Evolutionary conservation across 35 echinoderm and acorn worm genomes (phyloP), one percentile per base, ranked within the genome.

Genomic region (Chiridota heheva): DNA sequence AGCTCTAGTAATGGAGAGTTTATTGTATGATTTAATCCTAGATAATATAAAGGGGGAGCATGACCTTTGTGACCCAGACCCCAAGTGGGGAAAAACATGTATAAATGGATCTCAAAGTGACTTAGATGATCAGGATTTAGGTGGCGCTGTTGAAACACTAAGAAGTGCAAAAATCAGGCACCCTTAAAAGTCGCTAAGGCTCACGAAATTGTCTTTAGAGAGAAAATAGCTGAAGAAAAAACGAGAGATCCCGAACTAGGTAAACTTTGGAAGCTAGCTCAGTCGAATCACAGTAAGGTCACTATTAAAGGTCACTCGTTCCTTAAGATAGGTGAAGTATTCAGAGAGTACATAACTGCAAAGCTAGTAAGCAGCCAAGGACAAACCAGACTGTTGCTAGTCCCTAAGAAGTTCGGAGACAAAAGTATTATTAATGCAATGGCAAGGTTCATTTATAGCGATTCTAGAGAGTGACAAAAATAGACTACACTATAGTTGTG

Each of bases 11-110:
- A 88, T 94, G 80, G 72, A 84, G 20, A 58, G 40, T 37, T 80
- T 73, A 5, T 13, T 94, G 36, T 78, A 82, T 80, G 91, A 87
- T 71, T 44, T 94, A 36, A 72, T 84, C 22, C n/a, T 88, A 34
- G 80, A 80, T 6, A 94, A 94, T 38, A 69, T 88, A 13, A 13
- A 70, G 26, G 87, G 87, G 12, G 70, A 61, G 2, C 73, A 41
- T 18, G 69, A 62, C 42, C 69, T 79, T 0, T 44, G 58, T 74
- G 78, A 82, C 36, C 66, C 77, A 5, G 67, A 70, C 30, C 30
- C 4, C 15, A 35, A 69, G 7, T 69, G 62, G 80, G 46, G 46
- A n/a, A 51, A 7, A 51, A 51, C 7, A 51, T 51, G 46, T 7
- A 7, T 7, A 7, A 51, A 51, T 20, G 46, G 46, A 7, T 51